These are phyloP conservation scores for Corella eumyota DNA, from an alignment of 23 tunicate genomes.

Conservation along the genomic window DNA sequence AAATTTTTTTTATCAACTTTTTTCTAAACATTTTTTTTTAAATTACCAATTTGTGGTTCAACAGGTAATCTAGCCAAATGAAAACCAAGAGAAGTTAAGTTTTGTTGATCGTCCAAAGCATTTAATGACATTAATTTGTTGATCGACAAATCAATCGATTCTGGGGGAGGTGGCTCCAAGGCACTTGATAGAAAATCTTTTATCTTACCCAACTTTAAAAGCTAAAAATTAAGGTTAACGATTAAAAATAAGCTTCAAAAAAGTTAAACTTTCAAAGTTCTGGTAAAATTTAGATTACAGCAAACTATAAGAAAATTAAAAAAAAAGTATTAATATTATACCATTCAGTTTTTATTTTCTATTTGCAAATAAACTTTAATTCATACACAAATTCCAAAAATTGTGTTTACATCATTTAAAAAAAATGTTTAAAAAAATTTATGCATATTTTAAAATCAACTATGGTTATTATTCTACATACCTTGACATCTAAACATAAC, in stretches of 20 bases:
- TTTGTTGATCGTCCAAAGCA: constrained; percentile 50
- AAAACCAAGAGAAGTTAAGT: constrained; percentile 59
- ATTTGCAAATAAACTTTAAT: no score
- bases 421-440: no score
- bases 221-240: background rate
- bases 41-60: constrained; percentile 64
- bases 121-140: constrained; percentile 45
- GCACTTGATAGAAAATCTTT: constrained; percentile 38
- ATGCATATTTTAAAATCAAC: no score
- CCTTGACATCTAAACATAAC: constrained; percentile 64
- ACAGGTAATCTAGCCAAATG: constrained; percentile 78
- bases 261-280: background rate
- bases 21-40: background rate
- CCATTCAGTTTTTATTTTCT: background rate
- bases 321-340: background rate
- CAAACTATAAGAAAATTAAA: background rate
- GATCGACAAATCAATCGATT: constrained; percentile 48
- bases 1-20: no score
- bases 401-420: no score
- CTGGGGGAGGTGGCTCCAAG: constrained; percentile 46
- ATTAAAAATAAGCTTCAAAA: background rate
- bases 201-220: constrained; percentile 40
- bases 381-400: no score
- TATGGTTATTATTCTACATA: background rate
- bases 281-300: background rate